Evolutionary conservation across 2,797 vertebrate species (phyloP), one percentile per base, ranked within the genome.

Genomic region (Eulemur coronatus): DNA sequence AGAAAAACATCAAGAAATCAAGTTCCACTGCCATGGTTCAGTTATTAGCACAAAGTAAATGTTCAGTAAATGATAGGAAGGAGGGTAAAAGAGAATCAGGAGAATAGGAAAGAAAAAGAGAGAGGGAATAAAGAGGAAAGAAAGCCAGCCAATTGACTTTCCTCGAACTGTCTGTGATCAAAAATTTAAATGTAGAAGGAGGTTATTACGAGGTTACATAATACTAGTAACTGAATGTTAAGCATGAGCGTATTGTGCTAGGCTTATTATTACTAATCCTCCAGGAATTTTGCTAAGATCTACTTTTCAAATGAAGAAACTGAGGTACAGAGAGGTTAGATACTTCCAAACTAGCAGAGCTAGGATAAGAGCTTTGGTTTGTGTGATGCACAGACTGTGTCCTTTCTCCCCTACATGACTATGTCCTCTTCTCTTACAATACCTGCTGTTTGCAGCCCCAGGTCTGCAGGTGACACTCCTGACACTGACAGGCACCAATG

Each of bases 251-350:
- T 65, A 30, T 14, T 59, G 10, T 41, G 22, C 52, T 24, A 69
- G 22, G n/a, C n/a, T 92, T 84, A 20, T 63, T 59, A 85, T 35
- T 50, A 28, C 20, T 70, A 76, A 80, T 70, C 20, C 15, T 86
- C 43, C 14, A 52, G 90, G 30, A 78, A 33, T 38, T 89, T 88
- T 18, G 22, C 35, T 84, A 46, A 93, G 13, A 43, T 43, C 55
- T 92, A 72, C 17, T 95, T 96, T 94, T 72, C 61, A 55, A 48
- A 67, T 67, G 43, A 85, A 26, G 30, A 79, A 90, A 84, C 1
- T 33, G 59, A 97, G 67, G 76, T 35, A 72, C 26, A 61, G 57
- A 63, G 48, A 46, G 7, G n/a, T 48, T 20, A 70, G 59, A 79
- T 65, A 14, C 22, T 91, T 89, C 52, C 1, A 75, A 38, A 59